Base-by-base conservation (phyloP, 2,797 vertebrate genomes). In the Malurus leucopterus region DNA sequence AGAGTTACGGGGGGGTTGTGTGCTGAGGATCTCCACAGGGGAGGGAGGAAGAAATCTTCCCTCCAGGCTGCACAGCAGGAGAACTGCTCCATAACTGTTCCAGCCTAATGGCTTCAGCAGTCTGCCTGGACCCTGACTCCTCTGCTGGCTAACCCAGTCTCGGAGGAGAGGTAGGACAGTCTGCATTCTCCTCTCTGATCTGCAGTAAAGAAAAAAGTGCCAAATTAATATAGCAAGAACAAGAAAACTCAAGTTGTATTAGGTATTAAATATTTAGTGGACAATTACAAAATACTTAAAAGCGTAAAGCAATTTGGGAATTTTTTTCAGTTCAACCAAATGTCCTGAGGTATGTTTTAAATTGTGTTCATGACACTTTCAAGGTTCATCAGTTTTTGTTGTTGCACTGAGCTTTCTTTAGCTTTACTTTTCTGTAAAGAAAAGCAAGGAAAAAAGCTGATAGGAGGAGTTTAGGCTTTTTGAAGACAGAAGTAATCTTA, bases 41-140 rank as follows among this genome's bases (percentile, higher is more conserved):
- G 74, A 90, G 80, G 59, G 74, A 73, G 76, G 70, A 67, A 93
- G 79, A 80, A 94, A 90, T 92, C 81, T 89, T 91, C 75, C 78
- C 94, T 87, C 67, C 79, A 50, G 84, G 84, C 90, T 88, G 86
- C 93, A 89, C 93, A 90, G 86, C 88, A 88, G 95, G 94, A 88
- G 73, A 88, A 81, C 46, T 67, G 38, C 49, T 95, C 57, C 59
- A 11, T 85, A 77, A 86, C 86, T 83, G 36, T 63, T 89, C 70
- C 67, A 86, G 73, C 73, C 36, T 93, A 86, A 95, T 94, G 73
- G 87, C 79, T 94, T 94, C 90, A 93, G 63, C 93, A 91, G 88
- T 88, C 63, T 23, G 79, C 87, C 55, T 51, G 41, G 6, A 38
- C 61, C 38, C 26, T 16, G 2, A 51, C 46, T 92, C 73, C 82